phyloP scores from a whole-genome alignment of 2,113 vertebrate genomes.

The Azemiops feae region DNA sequence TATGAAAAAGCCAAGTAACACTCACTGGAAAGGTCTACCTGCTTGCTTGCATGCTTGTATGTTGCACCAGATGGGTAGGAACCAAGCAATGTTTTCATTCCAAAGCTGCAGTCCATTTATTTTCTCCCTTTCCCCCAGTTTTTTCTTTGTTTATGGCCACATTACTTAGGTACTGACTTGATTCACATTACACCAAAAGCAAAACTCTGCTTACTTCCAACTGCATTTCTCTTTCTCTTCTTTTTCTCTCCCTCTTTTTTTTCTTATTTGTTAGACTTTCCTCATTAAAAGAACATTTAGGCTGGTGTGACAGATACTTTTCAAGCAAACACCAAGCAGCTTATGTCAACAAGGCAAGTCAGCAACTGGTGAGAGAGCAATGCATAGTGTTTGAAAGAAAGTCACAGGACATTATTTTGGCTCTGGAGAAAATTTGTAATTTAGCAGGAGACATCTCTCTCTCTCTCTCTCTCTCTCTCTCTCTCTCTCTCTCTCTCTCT shows the following conservation, averaged over 20 bases:
- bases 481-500: neutral
- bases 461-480: no score
- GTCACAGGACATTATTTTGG: neutral
- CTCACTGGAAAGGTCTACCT: conserved; percentile 35
- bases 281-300: conserved; percentile 52
- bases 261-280: conserved; percentile 51
- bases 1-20: conserved; percentile 40
- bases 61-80: conserved; percentile 52
- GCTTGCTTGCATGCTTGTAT: conserved; percentile 28
- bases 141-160: conserved; percentile 45
- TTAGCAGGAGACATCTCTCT: neutral
- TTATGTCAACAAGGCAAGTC: conserved; percentile 37
- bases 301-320: conserved; percentile 29
- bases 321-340: conserved; percentile 43
- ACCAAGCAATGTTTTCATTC: conserved; percentile 41
- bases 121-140: conserved; percentile 2
- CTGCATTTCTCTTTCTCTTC: conserved; percentile 23
- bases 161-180: conserved; percentile 56
- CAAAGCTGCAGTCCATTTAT: conserved; percentile 55
- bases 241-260: neutral
- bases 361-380: conserved; percentile 18
- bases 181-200: conserved; percentile 50
- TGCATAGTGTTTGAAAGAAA: conserved; percentile 29
- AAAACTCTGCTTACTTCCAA: conserved; percentile 47
- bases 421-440: neutral